phyloP scores from a whole-genome alignment of 2,888 invertebrate genomes.

The Mesoligia furuncula region DNA sequence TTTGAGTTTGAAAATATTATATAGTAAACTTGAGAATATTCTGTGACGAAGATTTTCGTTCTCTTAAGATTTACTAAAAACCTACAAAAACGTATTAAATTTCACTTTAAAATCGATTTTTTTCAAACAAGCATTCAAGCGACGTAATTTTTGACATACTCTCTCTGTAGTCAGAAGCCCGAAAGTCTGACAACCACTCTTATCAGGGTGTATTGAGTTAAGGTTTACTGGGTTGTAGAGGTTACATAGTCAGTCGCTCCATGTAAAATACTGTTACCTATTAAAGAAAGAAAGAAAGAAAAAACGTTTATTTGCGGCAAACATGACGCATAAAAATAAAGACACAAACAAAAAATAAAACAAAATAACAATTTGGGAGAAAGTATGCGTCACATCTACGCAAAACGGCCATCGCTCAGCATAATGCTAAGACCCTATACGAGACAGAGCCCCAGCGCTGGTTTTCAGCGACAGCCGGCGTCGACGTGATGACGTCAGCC shows the following conservation, averaged over 20 bases:
- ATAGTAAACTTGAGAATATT: slow-evolving; percentile 12
- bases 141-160: neutral
- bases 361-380: no score
- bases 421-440: no score
- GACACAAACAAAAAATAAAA: no score
- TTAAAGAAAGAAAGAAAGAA: no score
- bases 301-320: no score
- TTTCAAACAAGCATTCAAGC: neutral
- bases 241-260: neutral
- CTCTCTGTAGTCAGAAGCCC: neutral
- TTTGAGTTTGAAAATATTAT: slow-evolving; percentile 22
- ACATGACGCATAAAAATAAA: no score
- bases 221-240: neutral
- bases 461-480: no score
- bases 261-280: neutral
- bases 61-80: neutral
- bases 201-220: neutral
- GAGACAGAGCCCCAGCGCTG: no score
- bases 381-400: no score
- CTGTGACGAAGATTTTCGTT: neutral
- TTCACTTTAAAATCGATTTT: slow-evolving; percentile 1
- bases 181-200: neutral
- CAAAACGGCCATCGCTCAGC: no score
- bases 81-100: neutral
- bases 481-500: no score